Evolutionary conservation across 2,797 vertebrate genomes (phyloP).

Genomic region (Diceros bicornis): DNA sequence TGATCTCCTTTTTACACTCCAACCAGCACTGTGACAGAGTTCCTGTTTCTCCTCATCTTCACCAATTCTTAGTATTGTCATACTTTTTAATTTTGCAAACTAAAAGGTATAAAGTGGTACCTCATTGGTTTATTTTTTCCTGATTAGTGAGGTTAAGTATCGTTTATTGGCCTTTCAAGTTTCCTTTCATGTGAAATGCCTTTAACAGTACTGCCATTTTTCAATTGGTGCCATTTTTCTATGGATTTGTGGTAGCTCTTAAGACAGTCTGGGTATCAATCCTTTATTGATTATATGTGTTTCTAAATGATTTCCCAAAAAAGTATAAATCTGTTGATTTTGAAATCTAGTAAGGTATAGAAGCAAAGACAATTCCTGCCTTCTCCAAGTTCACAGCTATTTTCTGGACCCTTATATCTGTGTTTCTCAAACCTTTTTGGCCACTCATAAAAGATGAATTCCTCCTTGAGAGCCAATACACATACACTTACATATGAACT

Average conservation of each 20-base stretch:
- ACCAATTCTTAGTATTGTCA: background rate
- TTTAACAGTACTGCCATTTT: background rate
- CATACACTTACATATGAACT: background rate
- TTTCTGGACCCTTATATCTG: background rate
- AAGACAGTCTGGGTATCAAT: background rate
- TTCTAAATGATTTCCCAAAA: background rate
- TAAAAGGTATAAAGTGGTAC: background rate
- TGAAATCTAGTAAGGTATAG: background rate
- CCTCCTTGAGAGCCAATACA: background rate
- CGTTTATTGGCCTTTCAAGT: background rate
- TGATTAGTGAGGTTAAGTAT: background rate
- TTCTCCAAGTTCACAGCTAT: slow-evolving; percentile 45
- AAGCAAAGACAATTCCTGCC: slow-evolving; percentile 19
- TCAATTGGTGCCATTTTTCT: background rate
- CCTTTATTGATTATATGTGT: background rate
- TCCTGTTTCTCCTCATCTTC: background rate
- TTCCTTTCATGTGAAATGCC: background rate
- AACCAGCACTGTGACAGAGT: background rate
- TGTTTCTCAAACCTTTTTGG: slow-evolving; percentile 37
- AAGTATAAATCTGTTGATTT: background rate
- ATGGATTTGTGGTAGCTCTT: background rate
- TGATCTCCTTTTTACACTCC: background rate
- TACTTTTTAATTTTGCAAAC: slow-evolving; percentile 44
- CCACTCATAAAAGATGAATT: background rate
- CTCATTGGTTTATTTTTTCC: background rate